Conservation (phyloP, 2,888 invertebrate genomes). For the Lasioglossum figueresi region DNA sequence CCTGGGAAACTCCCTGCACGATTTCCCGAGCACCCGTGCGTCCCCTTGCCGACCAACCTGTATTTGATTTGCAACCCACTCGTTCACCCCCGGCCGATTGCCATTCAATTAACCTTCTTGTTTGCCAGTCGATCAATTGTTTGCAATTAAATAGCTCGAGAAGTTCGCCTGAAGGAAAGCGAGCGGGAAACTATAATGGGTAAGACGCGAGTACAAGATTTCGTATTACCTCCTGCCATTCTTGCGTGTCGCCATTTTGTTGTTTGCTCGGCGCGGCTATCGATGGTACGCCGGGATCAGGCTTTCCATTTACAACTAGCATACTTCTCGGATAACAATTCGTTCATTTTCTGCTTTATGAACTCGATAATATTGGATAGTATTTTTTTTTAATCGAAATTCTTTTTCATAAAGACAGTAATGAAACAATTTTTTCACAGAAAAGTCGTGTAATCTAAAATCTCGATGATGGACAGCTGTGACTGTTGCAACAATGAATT, state of each 20-base stretch:
- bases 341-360: no score
- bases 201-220: neutral
- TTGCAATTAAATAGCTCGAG: neutral
- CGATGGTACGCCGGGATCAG: no score
- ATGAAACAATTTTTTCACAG: no score
- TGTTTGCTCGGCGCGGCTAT: no score
- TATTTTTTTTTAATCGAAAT: no score
- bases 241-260: neutral
- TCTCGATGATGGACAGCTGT: no score
- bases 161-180: neutral
- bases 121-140: slow-evolving; percentile 19
- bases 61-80: neutral
- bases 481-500: no score
- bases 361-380: no score
- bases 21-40: neutral
- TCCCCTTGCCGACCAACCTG: neutral
- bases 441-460: no score
- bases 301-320: no score
- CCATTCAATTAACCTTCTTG: slow-evolving; percentile 38
- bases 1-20: neutral
- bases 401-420: no score
- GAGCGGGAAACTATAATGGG: neutral
- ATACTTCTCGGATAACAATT: neutral
- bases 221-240: neutral
- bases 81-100: neutral